Evolutionary conservation across 2,888 invertebrate genomes (phyloP).

Genomic region (Dimorphilus gyrociliatus): DNA sequence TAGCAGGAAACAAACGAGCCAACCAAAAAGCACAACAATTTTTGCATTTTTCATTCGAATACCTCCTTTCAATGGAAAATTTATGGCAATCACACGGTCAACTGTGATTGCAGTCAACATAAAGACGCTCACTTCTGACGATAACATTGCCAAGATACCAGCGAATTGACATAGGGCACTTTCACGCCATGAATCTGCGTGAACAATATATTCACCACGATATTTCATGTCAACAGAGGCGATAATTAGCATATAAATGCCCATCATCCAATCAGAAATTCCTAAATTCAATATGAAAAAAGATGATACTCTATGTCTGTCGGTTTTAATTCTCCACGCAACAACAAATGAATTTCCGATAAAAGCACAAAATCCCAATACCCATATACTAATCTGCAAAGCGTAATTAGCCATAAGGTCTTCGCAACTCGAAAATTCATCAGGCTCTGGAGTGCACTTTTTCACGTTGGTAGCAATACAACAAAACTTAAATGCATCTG

Average conservation of each 20-base stretch:
- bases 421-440: conserved; percentile 7
- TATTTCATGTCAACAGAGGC: conserved; percentile 42
- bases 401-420: conserved; percentile 5
- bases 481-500: conserved; percentile 15
- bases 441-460: conserved; percentile 4
- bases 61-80: conserved; percentile 22
- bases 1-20: conserved; percentile 17
- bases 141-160: conserved; percentile 30
- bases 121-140: conserved; percentile 35
- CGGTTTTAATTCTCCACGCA: conserved; percentile 41
- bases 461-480: too few relatives aligned
- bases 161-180: conserved; percentile 27
- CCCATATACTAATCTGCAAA: conserved; percentile 43
- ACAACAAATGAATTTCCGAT: conserved; percentile 44
- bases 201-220: conserved; percentile 24
- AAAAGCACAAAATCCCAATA: conserved; percentile 46
- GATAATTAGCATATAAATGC: conserved; percentile 46
- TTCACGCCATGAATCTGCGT: conserved; percentile 24
- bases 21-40: conserved; percentile 17
- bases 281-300: conserved; percentile 46
- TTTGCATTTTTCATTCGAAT: conserved; percentile 18
- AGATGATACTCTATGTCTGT: conserved; percentile 7
- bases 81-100: conserved; percentile 33
- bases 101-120: conserved; percentile 36
- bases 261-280: conserved; percentile 48